phyloP scores from a whole-genome alignment of 1,140 invertebrate genomes.

The Asbolus verrucosus region DNA sequence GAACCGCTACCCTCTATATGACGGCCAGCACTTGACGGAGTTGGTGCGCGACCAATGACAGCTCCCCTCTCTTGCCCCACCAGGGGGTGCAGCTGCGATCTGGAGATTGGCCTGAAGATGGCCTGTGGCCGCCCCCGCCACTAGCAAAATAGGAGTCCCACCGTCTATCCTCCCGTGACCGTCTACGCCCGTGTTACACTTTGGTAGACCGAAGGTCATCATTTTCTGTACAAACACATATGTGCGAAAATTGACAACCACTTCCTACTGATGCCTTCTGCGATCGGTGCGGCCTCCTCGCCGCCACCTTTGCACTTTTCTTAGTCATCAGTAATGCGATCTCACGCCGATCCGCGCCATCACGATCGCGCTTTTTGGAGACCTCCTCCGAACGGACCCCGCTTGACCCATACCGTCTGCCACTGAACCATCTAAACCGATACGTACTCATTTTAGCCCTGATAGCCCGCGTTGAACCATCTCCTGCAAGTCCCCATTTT shows the following conservation, averaged over 20 bases:
- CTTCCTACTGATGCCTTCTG: too few species aligned
- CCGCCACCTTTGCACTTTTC: conserved; percentile 44
- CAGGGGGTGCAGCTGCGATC: conserved; percentile 54
- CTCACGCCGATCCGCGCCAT: background rate
- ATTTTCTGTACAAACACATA: conserved; percentile 36
- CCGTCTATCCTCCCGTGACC: conserved; percentile 41
- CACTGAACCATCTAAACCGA: conserved; percentile 13
- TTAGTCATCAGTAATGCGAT: conserved; percentile 40
- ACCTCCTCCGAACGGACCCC: conserved; percentile 30
- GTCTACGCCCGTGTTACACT: conserved; percentile 39
- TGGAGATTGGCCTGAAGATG: conserved; percentile 55
- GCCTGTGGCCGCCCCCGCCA: conserved; percentile 54
- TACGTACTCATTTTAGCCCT: too few species aligned
- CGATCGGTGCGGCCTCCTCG: too few species aligned
- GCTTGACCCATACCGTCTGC: conserved; percentile 17
- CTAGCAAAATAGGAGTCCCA: conserved; percentile 44
- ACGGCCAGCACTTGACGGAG: conserved; percentile 57
- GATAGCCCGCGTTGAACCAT: background rate
- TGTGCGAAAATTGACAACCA: conserved; percentile 54
- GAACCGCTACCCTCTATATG: conserved; percentile 64
- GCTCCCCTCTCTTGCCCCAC: conserved; percentile 56
- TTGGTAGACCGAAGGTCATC: conserved; percentile 48
- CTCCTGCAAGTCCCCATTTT: too few species aligned
- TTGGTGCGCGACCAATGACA: conserved; percentile 57
- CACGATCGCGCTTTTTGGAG: conserved; percentile 10